These are phyloP conservation scores for Fundulus diaphanus DNA, from an alignment of 2,797 vertebrate species.

Conservation along the genomic window DNA sequence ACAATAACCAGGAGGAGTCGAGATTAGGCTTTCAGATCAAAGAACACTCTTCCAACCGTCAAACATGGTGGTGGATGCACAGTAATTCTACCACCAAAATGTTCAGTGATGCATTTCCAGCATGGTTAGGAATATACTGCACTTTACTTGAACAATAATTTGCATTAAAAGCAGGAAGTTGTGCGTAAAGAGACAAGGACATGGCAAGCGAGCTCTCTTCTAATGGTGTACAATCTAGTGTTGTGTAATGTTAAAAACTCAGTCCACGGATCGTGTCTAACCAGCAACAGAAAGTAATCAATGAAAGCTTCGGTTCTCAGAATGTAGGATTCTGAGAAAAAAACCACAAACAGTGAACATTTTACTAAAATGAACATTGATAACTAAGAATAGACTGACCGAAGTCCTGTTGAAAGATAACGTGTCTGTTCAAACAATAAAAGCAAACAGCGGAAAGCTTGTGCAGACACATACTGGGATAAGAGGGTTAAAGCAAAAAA, in stretches of 20 bases:
- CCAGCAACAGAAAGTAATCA: not conserved
- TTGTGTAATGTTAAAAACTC: not conserved
- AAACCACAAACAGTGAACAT: not conserved
- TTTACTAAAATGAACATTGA: slow-evolving; percentile 28
- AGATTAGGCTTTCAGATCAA: not conserved
- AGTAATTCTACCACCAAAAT: no score
- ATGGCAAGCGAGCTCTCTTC: not conserved
- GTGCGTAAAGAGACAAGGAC: no score
- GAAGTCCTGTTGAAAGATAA: slow-evolving; percentile 34
- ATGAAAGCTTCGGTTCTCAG: not conserved
- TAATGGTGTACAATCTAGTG: not conserved
- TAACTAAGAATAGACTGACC: slow-evolving; percentile 53
- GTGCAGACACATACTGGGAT: not conserved
- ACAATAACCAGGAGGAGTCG: no score
- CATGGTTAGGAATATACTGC: not conserved
- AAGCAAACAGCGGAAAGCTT: slow-evolving; percentile 16
- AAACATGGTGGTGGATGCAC: not conserved
- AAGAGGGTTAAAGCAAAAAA: not conserved
- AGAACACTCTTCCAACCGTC: not conserved
- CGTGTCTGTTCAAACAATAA: slow-evolving; percentile 28
- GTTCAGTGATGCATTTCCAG: not conserved
- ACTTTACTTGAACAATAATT: not conserved
- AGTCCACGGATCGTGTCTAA: not conserved
- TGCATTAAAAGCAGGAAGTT: not conserved
- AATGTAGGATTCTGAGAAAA: slow-evolving; percentile 31